Evolutionary conservation across 1,140 invertebrate genomes (phyloP).

Genomic region (Apolygus lucorum): DNA sequence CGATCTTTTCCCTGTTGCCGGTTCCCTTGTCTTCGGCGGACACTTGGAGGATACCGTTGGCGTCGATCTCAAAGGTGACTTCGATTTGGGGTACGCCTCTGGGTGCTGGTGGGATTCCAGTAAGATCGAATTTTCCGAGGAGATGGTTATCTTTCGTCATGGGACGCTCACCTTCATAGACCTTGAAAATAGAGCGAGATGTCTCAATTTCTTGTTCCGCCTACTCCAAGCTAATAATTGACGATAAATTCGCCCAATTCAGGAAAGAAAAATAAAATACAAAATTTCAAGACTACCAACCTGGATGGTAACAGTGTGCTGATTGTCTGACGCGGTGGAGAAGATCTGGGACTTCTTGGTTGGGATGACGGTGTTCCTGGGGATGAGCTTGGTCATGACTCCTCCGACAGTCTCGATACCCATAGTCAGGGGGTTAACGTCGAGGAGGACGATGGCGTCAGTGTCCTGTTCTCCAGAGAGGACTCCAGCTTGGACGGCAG

Average conservation of each 20-base stretch:
- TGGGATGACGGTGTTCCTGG: constrained; percentile 96
- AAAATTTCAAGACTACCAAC: too few relatives aligned
- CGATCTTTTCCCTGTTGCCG: constrained; percentile 96
- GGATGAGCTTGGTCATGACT: constrained; percentile 98
- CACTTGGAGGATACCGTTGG: constrained; percentile 94
- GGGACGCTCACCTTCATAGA: constrained; percentile 94
- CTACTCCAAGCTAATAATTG: background rate
- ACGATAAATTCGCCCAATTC: too few relatives aligned
- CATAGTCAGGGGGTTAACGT: constrained; percentile 96
- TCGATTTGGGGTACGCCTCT: constrained; percentile 98
- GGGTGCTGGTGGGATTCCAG: constrained; percentile 94
- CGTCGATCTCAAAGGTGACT: constrained; percentile 98
- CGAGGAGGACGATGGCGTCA: constrained; percentile 91
- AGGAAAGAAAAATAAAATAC: too few relatives aligned
- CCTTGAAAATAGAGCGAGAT: constrained; percentile 50
- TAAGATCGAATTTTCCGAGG: constrained; percentile 95
- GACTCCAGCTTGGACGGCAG: constrained; percentile 95
- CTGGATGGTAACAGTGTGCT: constrained; percentile 97
- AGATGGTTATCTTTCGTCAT: constrained; percentile 99
- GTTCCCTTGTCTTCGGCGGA: constrained; percentile 98
- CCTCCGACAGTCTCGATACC: constrained; percentile 99
- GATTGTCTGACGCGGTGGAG: constrained; percentile 97
- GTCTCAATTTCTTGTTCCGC: too few relatives aligned
- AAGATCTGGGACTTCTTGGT: constrained; percentile 99
- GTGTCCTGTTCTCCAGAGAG: constrained; percentile 85